phyloP scores from a whole-genome alignment of 2,888 invertebrate genomes.

The Aphelenchoides bicaudatus region DNA sequence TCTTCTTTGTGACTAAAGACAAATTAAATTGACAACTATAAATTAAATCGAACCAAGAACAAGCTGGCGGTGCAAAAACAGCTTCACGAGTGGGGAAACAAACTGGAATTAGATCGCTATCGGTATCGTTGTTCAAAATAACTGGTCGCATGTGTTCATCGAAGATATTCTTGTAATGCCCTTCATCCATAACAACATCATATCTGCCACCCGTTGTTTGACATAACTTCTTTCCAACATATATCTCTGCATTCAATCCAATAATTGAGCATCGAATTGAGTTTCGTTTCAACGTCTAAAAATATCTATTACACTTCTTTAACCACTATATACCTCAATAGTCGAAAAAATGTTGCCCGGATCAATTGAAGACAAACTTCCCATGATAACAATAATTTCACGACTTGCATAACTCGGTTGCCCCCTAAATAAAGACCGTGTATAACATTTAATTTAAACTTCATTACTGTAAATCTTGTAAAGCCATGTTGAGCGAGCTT shows the following conservation, averaged over 20 bases:
- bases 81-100: constrained; percentile 51
- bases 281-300: constrained; percentile 67
- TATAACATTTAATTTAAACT: constrained; percentile 16
- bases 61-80: constrained; percentile 41
- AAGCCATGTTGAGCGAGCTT: constrained; percentile 84
- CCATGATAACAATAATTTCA: constrained; percentile 85
- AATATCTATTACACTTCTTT: not conserved
- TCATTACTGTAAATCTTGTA: constrained; percentile 72
- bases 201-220: constrained; percentile 74
- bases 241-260: constrained; percentile 88
- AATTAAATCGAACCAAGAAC: constrained; percentile 44
- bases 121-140: constrained; percentile 23
- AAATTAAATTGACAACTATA: constrained; percentile 12
- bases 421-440: constrained; percentile 67
- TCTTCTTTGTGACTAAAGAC: constrained; percentile 39
- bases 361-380: constrained; percentile 92
- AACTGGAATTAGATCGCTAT: constrained; percentile 47
- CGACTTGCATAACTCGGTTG: constrained; percentile 90
- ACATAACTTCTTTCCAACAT: constrained; percentile 80
- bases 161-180: constrained; percentile 68
- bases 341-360: constrained; percentile 84
- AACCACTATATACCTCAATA: constrained; percentile 67
- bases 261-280: constrained; percentile 89
- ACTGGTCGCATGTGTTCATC: constrained; percentile 65
- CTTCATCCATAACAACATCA: constrained; percentile 79